Percentiles rank a stretch among this genome's conserved stretches.
phyloP scores from a whole-genome alignment of 2,888 invertebrate species.

The Scotopteryx bipunctaria region DNA sequence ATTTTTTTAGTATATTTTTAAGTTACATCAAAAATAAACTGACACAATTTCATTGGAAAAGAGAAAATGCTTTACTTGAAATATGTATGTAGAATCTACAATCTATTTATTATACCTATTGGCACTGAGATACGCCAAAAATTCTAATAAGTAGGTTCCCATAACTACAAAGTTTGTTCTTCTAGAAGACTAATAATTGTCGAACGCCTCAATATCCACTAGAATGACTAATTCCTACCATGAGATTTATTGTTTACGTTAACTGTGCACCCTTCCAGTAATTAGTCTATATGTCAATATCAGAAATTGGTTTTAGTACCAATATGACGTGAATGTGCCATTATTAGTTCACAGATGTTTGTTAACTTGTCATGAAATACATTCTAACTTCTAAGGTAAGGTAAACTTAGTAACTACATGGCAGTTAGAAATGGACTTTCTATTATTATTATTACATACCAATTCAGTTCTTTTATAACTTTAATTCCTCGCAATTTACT shows the following conservation, averaged over 20 bases:
- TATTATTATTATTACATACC: slow-evolving; percentile 10
- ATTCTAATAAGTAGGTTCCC: slow-evolving; percentile 8
- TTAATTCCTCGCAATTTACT: slow-evolving; percentile 7
- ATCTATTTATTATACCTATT: slow-evolving; percentile 2
- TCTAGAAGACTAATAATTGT: slow-evolving; percentile 15
- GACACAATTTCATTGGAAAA: slow-evolving; percentile 1
- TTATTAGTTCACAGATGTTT: not conserved
- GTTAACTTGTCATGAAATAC: slow-evolving; percentile 10
- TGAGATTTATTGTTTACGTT: too few species aligned
- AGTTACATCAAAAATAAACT: slow-evolving; percentile 3
- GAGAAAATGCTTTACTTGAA: not conserved
- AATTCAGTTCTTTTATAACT: slow-evolving; percentile 17
- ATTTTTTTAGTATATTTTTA: not conserved
- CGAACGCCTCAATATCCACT: not conserved
- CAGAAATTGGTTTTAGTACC: too few species aligned
- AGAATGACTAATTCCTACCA: slow-evolving; percentile 17
- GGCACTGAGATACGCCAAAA: slow-evolving; percentile 20
- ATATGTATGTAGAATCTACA: slow-evolving; percentile 1
- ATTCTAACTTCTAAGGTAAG: slow-evolving; percentile 4
- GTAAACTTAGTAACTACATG: slow-evolving; percentile 26
- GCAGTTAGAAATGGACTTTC: slow-evolving; percentile 31
- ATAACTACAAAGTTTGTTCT: slow-evolving; percentile 5
- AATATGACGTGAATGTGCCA: too few species aligned
- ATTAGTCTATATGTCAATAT: too few species aligned
- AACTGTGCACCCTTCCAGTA: too few species aligned